Conservation (phyloP, 2,888 invertebrate genomes). For the Nesidiocoris tenuis region DNA sequence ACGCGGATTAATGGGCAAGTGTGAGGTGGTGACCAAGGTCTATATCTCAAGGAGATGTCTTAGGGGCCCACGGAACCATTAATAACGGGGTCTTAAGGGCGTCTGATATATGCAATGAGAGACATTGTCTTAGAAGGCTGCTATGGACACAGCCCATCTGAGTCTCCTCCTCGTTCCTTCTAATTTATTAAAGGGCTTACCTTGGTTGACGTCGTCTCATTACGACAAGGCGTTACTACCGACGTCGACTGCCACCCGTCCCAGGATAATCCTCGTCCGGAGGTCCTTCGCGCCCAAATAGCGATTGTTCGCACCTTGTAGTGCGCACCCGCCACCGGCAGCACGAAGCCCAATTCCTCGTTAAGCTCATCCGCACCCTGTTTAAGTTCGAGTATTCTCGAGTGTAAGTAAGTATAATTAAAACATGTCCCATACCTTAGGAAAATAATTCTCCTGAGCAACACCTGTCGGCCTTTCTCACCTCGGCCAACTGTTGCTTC, state of each 20-base stretch:
- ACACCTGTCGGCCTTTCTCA: too few relatives aligned
- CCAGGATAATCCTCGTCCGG: conserved; percentile 35
- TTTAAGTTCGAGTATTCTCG: too few relatives aligned
- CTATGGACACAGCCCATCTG: conserved; percentile 46
- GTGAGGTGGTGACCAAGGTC: conserved; percentile 48
- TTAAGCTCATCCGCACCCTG: too few relatives aligned
- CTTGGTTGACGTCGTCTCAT: conserved; percentile 43
- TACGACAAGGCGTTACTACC: conserved; percentile 8
- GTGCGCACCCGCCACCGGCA: too few relatives aligned
- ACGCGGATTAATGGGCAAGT: conserved; percentile 48
- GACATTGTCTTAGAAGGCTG: conserved; percentile 43
- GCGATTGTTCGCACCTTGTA: conserved; percentile 37
- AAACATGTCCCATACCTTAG: too few relatives aligned
- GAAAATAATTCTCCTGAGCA: too few relatives aligned
- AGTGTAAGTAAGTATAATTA: too few relatives aligned
- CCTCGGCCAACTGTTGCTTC: too few relatives aligned
- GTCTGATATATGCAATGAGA: conserved; percentile 48
- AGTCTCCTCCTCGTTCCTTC: conserved; percentile 40
- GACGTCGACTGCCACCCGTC: background rate
- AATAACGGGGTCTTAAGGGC: conserved; percentile 47
- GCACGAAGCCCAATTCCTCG: too few relatives aligned
- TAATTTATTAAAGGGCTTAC: conserved; percentile 49
- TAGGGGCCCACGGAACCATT: conserved; percentile 44
- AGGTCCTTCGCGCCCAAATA: conserved; percentile 36
- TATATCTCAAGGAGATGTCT: conserved; percentile 45